Evolutionary conservation across 1,140 invertebrate species (phyloP), one percentile per base, ranked within the genome.

Genomic region (Anastatus disparis): DNA sequence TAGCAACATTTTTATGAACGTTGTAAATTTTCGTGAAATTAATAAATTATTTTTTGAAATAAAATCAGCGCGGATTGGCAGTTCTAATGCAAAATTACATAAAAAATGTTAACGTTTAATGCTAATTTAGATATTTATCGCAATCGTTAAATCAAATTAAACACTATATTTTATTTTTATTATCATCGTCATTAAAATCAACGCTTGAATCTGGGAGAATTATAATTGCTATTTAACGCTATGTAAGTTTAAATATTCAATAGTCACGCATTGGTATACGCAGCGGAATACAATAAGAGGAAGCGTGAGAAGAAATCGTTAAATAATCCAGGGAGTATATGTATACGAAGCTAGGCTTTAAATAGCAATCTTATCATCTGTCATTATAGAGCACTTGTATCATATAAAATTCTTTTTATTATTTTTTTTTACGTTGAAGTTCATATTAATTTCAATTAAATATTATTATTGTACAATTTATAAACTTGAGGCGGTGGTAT

Each of bases 81-180:
- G 42, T 52, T 58, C 55, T 58, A 50, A n/a, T 59, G 42, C 29
- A 46, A 22, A 38, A 40, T 67, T 68, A 55, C 26, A 44, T 42
- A n/a, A 44, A 35, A 50, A 53, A 53, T 38, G 50, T 59, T 59
- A 58, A 61, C 61, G 46, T 61, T 61, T 53, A 68, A 61, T 52
- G 27, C 29, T 22, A 40, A 29, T 26, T 48, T 17, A 35, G 58
- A 53, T 69, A 50, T 59, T 61, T 69, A 69, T 69, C 50, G 15
- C 26, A 13, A 44, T 55, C 58, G 64, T 68, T 75, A 72, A 76
- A 74, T 77, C 72, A 76, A 68, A 59, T 79, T 70, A 78, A 20
- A n/a, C 35, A n/a, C n/a, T n/a, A n/a, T n/a, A n/a, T n/a, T n/a
- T n/a, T n/a, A n/a, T n/a, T n/a, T n/a, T n/a, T 44, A 53, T 61